Evolutionary conservation across 2,113 vertebrate genomes (phyloP), one percentile per base, ranked within the genome.

Genomic region (Nanorana parkeri): DNA sequence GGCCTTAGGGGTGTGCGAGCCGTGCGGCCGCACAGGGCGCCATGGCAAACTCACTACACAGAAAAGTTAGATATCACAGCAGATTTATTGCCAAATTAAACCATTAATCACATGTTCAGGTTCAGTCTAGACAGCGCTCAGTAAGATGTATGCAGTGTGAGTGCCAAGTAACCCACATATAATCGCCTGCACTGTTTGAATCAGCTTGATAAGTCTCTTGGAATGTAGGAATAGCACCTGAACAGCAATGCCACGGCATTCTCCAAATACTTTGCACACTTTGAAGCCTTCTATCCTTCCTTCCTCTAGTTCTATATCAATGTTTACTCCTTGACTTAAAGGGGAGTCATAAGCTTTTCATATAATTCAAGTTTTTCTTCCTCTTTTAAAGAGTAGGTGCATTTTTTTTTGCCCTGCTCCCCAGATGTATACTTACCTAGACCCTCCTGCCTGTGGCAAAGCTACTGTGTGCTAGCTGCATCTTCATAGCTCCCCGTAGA

Each of bases 131-230:
- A 61, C 72, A 17, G 28, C 28, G 41, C 41, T 60, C 55, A 61
- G 55, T 32, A 36, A 19, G 3, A 29, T 56, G 69, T n/a, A n/a
- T 16, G 71, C 24, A 5, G 28, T 32, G 28, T 20, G 41, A 16
- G 71, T 60, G 72, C 72, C 72, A 75, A 61, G 55, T 36, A 60
- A 28, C 55, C 69, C 56, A 36, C n/a, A 41, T 75, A 60, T 75
- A 60, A 60, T 74, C 54, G 71, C 19, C 54, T 58, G n/a, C 71
- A 20, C 54, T 74, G 13, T 74, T 60, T 60, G 10, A 74, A 36
- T 36, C 71, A 20, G 15, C 24, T 29, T 5, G 15, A 41, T 61
- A 75, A 75, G 60, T 41, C 72, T 75, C 54, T 41, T 20, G 56
- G 55, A 75, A 58, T 74, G 56, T 74, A 11, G 54, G 29, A 58